Evolutionary conservation across 2,888 invertebrate species (phyloP), one percentile per base, ranked within the genome.

Genomic region (Melangyna quadrimaculata): DNA sequence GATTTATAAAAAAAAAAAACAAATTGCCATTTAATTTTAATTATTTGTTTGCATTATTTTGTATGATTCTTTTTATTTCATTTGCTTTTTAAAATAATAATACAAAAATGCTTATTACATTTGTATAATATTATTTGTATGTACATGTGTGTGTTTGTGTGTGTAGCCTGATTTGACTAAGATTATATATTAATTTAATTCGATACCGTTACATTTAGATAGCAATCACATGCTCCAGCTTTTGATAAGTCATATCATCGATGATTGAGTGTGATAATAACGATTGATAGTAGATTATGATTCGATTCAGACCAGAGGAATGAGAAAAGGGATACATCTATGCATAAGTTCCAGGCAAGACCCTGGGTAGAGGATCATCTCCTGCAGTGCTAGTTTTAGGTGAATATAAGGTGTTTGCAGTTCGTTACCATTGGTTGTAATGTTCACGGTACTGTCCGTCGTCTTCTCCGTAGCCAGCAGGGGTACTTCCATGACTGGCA

Each of bases 401-500:
- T 53, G 74, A 45, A 7, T 29, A 71, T 65, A 37, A 51, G 57
- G 53, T 51, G 63, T 32, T 27, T 57, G 40, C 8, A 37, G 71
- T 59, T 59, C 40, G 35, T 75, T 80, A 84, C 84, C 84, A 84
- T 61, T 90, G 89, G 75, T 89, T 88, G 83, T 90, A 89, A 73
- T 90, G 89, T 22, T 86, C 72, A 59, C 87, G 90, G 53, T 91
- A 91, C 75, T 90, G 89, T 57, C 90, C 91, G 86, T 91, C 89
- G 67, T 91, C 90, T 87, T 90, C 89, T 32, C 90, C 89, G 79
- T 91, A 89, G n/a, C 88, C 89, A 55, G 88, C 88, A 37, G 43
- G 45, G 3, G 88, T 88, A 24, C 87, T 71, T 6, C 90, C 89
- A 59, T 90, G 89, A 51, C 89, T 91, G 29, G 92, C 92, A 29